phyloP scores from a whole-genome alignment of 2,113 vertebrate genomes.

The Porphyrio hochstetteri region DNA sequence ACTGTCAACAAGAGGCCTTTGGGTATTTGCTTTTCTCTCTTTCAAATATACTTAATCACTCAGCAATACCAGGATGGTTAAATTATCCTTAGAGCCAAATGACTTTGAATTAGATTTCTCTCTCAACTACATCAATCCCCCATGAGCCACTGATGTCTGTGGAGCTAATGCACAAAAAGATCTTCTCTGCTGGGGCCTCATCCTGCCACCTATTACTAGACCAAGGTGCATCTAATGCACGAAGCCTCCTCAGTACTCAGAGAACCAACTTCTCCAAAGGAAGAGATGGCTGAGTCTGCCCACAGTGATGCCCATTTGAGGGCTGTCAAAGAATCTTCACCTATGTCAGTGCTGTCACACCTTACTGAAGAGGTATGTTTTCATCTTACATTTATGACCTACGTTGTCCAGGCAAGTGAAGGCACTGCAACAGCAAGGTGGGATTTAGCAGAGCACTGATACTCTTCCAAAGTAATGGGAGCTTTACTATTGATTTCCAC shows the following conservation, averaged over 20 bases:
- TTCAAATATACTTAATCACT: neutral
- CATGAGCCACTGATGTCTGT: neutral
- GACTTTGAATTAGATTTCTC: constrained; percentile 39
- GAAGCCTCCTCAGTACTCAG: neutral
- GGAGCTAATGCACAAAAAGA: neutral
- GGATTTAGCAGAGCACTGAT: neutral
- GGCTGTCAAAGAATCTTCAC: neutral
- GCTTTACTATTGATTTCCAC: neutral
- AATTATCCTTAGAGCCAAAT: constrained; percentile 6
- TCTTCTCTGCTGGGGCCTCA: neutral
- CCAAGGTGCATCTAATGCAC: neutral
- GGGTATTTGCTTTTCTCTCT: constrained; percentile 44
- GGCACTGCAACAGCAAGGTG: neutral
- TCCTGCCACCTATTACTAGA: neutral
- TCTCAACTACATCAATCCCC: neutral
- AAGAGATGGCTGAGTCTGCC: neutral
- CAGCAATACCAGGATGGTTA: neutral
- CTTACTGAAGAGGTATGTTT: neutral
- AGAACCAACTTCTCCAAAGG: fast-evolving
- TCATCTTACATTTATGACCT: fast-evolving
- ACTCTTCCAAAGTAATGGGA: neutral
- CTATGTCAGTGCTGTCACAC: neutral
- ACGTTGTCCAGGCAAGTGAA: neutral
- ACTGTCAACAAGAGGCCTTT: neutral
- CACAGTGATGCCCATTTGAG: fast-evolving